phyloP scores from a whole-genome alignment of 2,888 invertebrate species.

The Polymixis flavicincta region DNA sequence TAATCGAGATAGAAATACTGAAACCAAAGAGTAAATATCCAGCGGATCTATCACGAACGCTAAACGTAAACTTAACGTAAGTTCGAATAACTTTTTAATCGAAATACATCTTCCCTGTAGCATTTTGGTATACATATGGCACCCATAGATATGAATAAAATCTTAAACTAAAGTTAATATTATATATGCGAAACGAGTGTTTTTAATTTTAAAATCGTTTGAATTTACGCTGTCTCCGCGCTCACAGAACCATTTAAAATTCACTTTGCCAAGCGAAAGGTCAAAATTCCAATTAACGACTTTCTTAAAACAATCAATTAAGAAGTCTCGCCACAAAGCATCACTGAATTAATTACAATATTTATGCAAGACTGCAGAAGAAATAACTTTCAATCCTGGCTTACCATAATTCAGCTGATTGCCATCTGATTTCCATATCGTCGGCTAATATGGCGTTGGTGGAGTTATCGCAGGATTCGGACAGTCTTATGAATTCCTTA shows the following conservation, averaged over 20 bases:
- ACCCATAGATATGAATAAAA: neutral
- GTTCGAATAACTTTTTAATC: neutral
- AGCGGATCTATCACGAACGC: neutral
- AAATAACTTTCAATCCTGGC: conserved; percentile 78
- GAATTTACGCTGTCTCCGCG: neutral
- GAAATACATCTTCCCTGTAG: neutral
- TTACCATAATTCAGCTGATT: conserved; percentile 78
- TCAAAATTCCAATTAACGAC: conserved; percentile 51
- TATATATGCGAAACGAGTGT: neutral
- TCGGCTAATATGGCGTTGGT: conserved; percentile 66
- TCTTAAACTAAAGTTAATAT: neutral
- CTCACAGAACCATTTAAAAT: conserved; percentile 33
- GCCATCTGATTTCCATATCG: conserved; percentile 72
- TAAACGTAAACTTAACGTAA: neutral
- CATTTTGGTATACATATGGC: neutral
- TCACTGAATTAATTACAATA: conserved; percentile 79
- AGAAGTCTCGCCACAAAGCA: conserved; percentile 70
- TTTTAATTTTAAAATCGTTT: neutral
- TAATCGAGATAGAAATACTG: neutral
- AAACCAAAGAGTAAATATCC: conserved; percentile 8
- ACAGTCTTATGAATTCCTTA: conserved; percentile 16
- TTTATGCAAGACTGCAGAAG: conserved; percentile 72
- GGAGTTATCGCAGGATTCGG: conserved; percentile 59
- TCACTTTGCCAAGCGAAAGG: conserved; percentile 29
- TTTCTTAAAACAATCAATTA: conserved; percentile 66